A percentile compares a stretch with the other conserved stretches of the same genome.
Conservation (phyloP, 2,888 invertebrate genomes). For the Tanypteryx hageni region DNA sequence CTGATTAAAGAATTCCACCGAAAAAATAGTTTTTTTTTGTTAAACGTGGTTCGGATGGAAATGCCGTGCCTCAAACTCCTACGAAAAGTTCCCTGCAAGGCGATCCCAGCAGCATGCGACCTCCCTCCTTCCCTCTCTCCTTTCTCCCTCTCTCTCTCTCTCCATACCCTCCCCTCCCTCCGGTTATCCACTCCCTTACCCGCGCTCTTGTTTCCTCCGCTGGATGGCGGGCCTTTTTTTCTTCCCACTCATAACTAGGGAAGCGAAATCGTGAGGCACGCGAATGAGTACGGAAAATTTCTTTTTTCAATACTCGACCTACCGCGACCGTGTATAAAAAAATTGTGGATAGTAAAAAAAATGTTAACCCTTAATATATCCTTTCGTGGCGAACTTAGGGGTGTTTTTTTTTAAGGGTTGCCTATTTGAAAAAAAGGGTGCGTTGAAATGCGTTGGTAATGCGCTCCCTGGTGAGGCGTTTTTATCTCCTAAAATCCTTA, state of each 20-base stretch:
- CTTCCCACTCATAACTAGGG: conserved; percentile 15
- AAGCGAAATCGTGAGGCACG: neutral
- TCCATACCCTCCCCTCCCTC: neutral
- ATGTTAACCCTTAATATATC: neutral
- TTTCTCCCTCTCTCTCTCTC: neutral
- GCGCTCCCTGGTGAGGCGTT: no score
- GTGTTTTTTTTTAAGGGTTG: neutral
- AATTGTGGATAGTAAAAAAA: neutral
- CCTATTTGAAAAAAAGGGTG: no score
- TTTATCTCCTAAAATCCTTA: no score
- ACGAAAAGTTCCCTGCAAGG: neutral
- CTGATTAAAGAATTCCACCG: conserved; percentile 2
- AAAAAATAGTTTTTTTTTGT: conserved; percentile 4
- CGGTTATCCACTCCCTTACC: neutral
- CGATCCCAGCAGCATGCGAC: neutral
- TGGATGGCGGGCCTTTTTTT: neutral
- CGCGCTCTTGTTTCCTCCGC: conserved; percentile 9
- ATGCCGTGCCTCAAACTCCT: neutral
- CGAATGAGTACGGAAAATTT: neutral
- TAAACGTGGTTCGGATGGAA: neutral
- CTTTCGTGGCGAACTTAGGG: neutral
- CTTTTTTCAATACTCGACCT: no score
- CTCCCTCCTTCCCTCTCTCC: neutral
- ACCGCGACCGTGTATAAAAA: no score
- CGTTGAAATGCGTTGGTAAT: no score